phyloP scores from a whole-genome alignment of 2,797 vertebrate species.

The Aulostomus chinensis region DNA sequence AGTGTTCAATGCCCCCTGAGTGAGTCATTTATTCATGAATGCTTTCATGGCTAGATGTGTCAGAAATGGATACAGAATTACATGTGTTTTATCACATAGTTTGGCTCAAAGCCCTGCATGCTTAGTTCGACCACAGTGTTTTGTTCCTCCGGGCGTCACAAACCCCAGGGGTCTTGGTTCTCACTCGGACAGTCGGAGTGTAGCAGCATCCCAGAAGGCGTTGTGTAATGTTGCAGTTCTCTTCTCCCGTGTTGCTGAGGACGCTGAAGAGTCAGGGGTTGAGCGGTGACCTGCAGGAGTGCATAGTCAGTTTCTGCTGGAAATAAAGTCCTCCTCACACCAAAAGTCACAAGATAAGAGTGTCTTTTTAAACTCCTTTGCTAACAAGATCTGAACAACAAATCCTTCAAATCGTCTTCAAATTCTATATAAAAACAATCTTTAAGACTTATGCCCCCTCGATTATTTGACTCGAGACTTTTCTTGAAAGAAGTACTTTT shows the following conservation, averaged over 20 bases:
- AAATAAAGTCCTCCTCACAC: too few relatives aligned
- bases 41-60: neutral
- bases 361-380: too few relatives aligned
- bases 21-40: slow-evolving; percentile 15
- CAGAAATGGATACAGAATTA: slow-evolving; percentile 3
- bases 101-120: neutral
- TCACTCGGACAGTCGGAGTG: slow-evolving; percentile 14
- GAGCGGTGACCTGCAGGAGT: neutral
- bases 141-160: neutral
- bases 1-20: neutral
- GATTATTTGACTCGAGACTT: too few relatives aligned
- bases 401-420: too few relatives aligned
- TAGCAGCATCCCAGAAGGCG: neutral
- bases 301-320: too few relatives aligned
- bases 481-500: too few relatives aligned
- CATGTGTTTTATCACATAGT: neutral
- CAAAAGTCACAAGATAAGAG: too few relatives aligned
- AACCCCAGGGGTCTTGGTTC: neutral
- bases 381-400: too few relatives aligned
- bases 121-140: slow-evolving; percentile 5
- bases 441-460: too few relatives aligned
- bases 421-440: too few relatives aligned
- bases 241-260: neutral
- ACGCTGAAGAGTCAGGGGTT: neutral
- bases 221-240: slow-evolving; percentile 1